Evolutionary conservation across 2,113 vertebrate species (phyloP), one percentile per base, ranked within the genome.

Genomic region (Choloepus hoffmanni): DNA sequence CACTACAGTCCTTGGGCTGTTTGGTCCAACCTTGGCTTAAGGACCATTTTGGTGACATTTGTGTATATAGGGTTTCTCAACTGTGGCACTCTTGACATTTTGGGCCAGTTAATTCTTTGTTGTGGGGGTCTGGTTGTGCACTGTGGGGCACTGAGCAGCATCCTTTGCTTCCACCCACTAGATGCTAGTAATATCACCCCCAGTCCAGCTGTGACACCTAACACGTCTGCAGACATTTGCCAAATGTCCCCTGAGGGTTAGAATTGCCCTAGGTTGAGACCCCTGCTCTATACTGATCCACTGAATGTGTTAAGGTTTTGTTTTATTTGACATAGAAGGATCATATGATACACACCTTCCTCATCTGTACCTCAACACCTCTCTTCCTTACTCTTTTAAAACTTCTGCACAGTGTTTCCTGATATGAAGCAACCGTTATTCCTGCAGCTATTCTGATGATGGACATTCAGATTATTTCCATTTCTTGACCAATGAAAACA

Each of bases 211-310:
- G 19, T 50, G 43, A 50, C 6, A 30, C 48, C 33, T 23, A 16
- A 4, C 7, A 26, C 36, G 48, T 62, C 62, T 48, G 55, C 36
- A 68, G 4, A 16, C 65, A 33, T 74, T 79, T 19, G 26, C 63
- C 58, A 19, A 0, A 48, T 13, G 33, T 73, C 28, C n/a, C 67
- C 18, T 11, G 5, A 18, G 78, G 84, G 8, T 24, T 58, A 62
- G 2, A 26, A 18, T 30, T 4, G 4, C 45, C 83, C 15, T 21
- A 43, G 43, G 18, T 33, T 40, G 53, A 43, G 60, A 62, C 7
- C 9, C 4, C 4, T 24, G 36, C 2, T 58, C 33, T 26, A 3
- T 18, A 0, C 0, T 5, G 58, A 13, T n/a, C 28, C 36, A 0
- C 3, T 18, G 45, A 48, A 74, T 28, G 24, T 26, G 6, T 15